phyloP scores from a whole-genome alignment of 1,140 invertebrate genomes.

The Ceratina calcarata region DNA sequence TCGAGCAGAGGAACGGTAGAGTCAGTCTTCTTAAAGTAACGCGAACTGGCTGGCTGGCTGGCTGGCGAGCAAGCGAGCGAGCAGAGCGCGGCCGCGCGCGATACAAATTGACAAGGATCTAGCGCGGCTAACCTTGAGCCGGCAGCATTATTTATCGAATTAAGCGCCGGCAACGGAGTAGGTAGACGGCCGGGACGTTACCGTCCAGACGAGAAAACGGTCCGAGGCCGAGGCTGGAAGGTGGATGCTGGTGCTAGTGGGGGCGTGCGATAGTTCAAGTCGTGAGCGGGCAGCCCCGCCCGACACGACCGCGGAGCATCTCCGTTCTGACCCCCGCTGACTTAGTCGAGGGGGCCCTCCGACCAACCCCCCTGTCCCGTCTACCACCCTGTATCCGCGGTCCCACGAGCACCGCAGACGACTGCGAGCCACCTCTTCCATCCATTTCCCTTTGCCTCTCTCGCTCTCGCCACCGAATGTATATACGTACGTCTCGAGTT shows the following conservation, averaged over 20 bases:
- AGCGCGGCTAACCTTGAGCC: constrained; percentile 63
- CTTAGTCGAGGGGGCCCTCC: constrained; percentile 67
- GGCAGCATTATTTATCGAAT: constrained; percentile 68
- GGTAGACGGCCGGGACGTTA: constrained; percentile 62
- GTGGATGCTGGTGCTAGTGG: constrained; percentile 79
- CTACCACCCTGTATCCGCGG: constrained; percentile 57
- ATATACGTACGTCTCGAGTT: constrained; percentile 27
- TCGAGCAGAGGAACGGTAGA: neutral
- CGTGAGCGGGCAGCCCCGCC: constrained; percentile 80
- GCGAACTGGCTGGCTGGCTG: neutral
- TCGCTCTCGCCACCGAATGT: constrained; percentile 8
- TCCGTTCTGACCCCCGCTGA: constrained; percentile 79
- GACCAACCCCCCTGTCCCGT: constrained; percentile 60
- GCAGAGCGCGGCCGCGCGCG: constrained; percentile 40
- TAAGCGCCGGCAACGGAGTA: constrained; percentile 62
- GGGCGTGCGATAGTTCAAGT: constrained; percentile 82
- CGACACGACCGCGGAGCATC: constrained; percentile 80
- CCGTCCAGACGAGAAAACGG: constrained; percentile 69
- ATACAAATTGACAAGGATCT: constrained; percentile 53
- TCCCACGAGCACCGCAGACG: constrained; percentile 55
- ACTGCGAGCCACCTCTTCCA: constrained; percentile 38
- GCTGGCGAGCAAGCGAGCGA: neutral
- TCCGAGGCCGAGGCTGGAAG: constrained; percentile 70
- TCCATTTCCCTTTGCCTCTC: constrained; percentile 32
- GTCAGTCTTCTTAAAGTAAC: neutral